A percentile compares a stretch with the other conserved stretches of the same genome.
Conservation (phyloP, 2,113 vertebrate genomes). For the Halcyon senegalensis region DNA sequence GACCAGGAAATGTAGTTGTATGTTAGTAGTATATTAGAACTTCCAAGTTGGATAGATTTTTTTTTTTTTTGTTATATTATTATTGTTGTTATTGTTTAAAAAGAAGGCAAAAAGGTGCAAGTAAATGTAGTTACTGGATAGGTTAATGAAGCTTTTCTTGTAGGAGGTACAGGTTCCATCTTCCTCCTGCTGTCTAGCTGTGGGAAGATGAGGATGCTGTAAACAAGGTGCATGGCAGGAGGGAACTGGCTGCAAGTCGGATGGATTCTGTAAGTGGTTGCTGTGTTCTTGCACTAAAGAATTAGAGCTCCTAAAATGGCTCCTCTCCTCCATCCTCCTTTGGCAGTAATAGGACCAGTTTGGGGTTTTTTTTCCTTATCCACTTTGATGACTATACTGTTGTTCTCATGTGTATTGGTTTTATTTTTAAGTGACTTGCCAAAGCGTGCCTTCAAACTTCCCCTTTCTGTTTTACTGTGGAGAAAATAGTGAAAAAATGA, state of each 20-base stretch:
- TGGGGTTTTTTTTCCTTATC: not conserved
- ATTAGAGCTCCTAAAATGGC: conserved; percentile 27
- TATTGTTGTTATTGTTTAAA: not conserved
- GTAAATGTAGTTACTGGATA: not conserved
- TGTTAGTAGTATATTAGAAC: not conserved
- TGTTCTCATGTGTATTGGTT: not conserved
- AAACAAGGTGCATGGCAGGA: not conserved
- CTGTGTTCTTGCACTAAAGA: not conserved
- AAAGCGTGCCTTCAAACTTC: not conserved
- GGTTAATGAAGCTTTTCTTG: not conserved
- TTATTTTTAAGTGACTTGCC: not conserved
- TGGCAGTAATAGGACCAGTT: not conserved
- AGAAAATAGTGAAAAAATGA: not conserved
- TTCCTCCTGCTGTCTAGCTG: not conserved
- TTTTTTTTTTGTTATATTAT: no score
- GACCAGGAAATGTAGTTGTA: not conserved
- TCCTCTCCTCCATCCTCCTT: not conserved
- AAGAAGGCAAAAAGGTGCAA: not conserved
- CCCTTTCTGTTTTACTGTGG: not conserved
- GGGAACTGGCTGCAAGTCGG: not conserved
- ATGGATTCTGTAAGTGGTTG: not conserved
- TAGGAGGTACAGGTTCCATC: not conserved
- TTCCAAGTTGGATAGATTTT: not conserved
- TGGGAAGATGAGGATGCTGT: not conserved
- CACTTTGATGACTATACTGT: not conserved